A percentile compares a stretch with the other conserved stretches of the same genome.
These are phyloP conservation scores for Dynastes maya DNA, from an alignment of 2,888 invertebrate species.

Conservation along the genomic window DNA sequence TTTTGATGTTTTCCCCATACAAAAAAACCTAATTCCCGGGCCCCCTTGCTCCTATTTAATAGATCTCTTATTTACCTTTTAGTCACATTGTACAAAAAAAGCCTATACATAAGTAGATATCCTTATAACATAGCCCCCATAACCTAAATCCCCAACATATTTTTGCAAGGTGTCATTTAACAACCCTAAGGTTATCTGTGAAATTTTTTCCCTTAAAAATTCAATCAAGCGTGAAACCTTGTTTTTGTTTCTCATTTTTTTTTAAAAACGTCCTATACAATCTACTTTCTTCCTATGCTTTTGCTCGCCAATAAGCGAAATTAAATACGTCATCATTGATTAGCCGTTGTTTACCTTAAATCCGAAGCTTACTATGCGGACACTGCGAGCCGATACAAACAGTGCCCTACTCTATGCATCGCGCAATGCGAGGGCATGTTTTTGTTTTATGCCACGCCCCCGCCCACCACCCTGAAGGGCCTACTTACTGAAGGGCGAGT, in stretches of 20 bases:
- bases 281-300: no score
- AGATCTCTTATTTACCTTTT: no score
- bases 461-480: neutral
- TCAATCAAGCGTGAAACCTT: neutral
- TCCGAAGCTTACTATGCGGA: neutral
- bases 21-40: neutral
- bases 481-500: neutral
- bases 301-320: no score
- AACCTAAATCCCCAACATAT: conserved; percentile 2
- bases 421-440: conserved; percentile 2
- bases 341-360: no score
- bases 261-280: neutral
- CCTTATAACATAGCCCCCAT: neutral
- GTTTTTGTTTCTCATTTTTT: neutral
- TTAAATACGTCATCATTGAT: no score
- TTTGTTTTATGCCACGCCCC: neutral
- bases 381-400: neutral
- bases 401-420: conserved; percentile 14
- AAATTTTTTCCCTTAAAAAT: neutral
- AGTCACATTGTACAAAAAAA: no score
- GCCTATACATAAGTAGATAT: neutral
- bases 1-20: no score
- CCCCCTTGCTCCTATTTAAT: neutral
- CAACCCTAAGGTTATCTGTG: neutral
- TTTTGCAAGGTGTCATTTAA: neutral